Percentiles rank a stretch among this genome's conserved stretches.
Conservation (phyloP, 2,113 vertebrate genomes). For the Callaeas wilsoni region DNA sequence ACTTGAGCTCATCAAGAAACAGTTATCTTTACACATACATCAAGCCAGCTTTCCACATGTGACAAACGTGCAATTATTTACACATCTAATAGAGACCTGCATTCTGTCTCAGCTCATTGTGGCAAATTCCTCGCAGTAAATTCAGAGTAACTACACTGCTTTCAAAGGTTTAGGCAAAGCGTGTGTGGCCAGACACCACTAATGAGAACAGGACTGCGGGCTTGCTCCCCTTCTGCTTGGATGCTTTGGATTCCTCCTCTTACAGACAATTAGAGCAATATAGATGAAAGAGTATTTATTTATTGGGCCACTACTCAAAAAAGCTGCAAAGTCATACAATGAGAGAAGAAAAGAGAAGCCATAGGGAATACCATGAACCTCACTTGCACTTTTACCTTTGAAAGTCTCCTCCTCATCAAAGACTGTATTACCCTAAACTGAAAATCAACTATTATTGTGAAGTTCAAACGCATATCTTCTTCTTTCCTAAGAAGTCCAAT, state of each 20-base stretch:
- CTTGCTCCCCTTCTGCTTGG: neutral
- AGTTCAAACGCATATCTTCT: neutral
- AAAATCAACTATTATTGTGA: neutral
- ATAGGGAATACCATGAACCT: neutral
- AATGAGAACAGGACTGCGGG: neutral
- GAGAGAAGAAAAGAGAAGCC: neutral
- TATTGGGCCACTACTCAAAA: neutral
- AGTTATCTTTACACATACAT: neutral
- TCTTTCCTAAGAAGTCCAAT: neutral
- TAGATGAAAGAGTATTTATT: neutral
- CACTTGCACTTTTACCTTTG: neutral
- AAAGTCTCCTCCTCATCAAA: slow-evolving; percentile 10
- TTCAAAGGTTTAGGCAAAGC: neutral
- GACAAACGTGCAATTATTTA: slow-evolving; percentile 20
- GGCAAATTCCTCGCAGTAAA: neutral
- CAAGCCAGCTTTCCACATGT: neutral
- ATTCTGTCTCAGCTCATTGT: neutral
- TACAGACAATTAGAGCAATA: neutral
- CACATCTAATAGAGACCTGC: neutral
- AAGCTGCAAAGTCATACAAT: neutral
- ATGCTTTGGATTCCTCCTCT: neutral
- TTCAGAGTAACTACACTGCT: neutral
- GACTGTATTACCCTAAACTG: neutral
- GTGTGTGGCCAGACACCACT: neutral
- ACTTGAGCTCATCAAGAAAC: slow-evolving; percentile 15